These are phyloP conservation scores for Monodelphis domestica DNA, from an alignment of 2,797 vertebrate species.

Conservation along the genomic window DNA sequence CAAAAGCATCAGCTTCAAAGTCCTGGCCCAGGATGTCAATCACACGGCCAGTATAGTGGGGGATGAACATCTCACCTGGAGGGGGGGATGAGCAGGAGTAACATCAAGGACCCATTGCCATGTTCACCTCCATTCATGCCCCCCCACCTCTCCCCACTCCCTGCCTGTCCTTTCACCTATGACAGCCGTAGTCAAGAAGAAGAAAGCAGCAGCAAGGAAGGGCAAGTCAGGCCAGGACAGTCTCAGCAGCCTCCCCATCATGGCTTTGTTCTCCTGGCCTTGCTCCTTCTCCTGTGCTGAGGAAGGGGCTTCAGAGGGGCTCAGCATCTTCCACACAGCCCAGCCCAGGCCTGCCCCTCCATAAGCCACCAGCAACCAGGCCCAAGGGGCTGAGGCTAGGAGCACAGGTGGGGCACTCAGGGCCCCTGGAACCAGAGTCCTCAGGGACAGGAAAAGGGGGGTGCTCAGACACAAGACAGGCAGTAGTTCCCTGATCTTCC, in stretches of 20 bases:
- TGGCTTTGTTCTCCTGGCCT: constrained; percentile 62
- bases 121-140: no score
- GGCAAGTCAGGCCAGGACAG: constrained; percentile 86
- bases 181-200: constrained; percentile 86
- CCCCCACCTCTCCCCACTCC: fast-evolving
- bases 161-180: constrained; percentile 87
- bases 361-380: constrained; percentile 67
- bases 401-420: constrained; percentile 59
- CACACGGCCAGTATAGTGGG: no score
- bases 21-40: no score
- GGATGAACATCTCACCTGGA: no score
- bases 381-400: constrained; percentile 72
- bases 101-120: background rate
- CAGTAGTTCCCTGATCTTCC: constrained; percentile 41
- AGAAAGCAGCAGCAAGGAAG: constrained; percentile 83
- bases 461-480: constrained; percentile 81
- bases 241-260: constrained; percentile 83
- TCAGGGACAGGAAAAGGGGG: constrained; percentile 73
- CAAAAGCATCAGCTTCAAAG: no score
- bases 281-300: no score
- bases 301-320: fast-evolving
- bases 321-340: constrained; percentile 83
- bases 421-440: background rate
- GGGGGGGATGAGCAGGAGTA: no score
- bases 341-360: constrained; percentile 52